Evolutionary conservation across 2,113 vertebrate genomes (phyloP).

Genomic region (Pterocles orientalis): DNA sequence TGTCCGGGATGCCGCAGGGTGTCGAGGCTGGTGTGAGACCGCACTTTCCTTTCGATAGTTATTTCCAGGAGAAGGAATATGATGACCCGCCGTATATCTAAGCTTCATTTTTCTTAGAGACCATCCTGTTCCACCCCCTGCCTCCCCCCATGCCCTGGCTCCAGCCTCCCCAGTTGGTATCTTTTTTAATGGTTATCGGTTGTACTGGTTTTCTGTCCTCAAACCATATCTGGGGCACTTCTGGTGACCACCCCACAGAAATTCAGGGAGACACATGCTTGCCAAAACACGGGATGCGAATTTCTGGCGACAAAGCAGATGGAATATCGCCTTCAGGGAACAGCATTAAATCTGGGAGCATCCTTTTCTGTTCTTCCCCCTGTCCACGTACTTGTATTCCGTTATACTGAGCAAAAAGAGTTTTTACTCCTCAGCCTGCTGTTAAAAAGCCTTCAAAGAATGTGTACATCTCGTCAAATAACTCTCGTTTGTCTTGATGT

Average conservation of each 20-base stretch:
- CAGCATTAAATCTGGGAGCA: fast-evolving
- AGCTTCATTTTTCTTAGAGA: background rate
- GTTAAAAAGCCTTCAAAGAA: background rate
- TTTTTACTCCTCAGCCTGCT: background rate
- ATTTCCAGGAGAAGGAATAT: background rate
- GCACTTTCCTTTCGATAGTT: background rate
- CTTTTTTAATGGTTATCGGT: background rate
- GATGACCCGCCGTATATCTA: background rate
- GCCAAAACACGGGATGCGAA: background rate
- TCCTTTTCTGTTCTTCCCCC: background rate
- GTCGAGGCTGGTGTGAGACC: background rate
- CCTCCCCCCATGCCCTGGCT: background rate
- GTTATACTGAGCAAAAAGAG: background rate
- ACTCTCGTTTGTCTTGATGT: background rate
- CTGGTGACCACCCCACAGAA: background rate
- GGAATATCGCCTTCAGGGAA: background rate
- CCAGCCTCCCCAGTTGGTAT: background rate
- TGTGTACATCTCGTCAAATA: background rate
- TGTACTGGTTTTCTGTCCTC: background rate
- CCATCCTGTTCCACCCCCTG: background rate
- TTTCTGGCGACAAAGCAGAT: background rate
- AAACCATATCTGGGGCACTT: background rate
- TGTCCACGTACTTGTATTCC: fast-evolving
- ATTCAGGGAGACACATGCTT: background rate
- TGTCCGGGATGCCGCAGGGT: background rate